Percentiles rank a stretch among this genome's conserved stretches.
These are phyloP conservation scores for Montipora foliosa DNA, from an alignment of 64 coral and sea anemone species.

Conservation along the genomic window DNA sequence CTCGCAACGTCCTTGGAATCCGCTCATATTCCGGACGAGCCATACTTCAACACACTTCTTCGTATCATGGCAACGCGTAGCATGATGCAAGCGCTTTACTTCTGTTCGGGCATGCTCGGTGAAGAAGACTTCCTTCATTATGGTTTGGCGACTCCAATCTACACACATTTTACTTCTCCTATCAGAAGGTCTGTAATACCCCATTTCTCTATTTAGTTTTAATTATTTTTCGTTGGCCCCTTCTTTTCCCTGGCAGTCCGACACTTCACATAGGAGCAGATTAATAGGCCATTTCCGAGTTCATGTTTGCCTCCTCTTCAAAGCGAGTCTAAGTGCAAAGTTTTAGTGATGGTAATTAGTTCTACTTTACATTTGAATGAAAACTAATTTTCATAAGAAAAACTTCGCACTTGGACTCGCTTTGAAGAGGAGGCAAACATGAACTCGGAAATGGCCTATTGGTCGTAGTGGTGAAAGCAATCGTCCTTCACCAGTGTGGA, in stretches of 20 bases:
- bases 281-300: too few relatives aligned
- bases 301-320: too few relatives aligned
- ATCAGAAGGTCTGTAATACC: conserved; percentile 79
- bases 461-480: too few relatives aligned
- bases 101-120: conserved; percentile 92
- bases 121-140: conserved; percentile 93
- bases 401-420: too few relatives aligned
- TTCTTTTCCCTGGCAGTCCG: not conserved
- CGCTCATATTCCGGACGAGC: conserved; percentile 80
- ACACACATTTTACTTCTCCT: conserved; percentile 98
- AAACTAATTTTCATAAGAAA: too few relatives aligned
- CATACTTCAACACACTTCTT: conserved; percentile 97
- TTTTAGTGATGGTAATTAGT: too few relatives aligned
- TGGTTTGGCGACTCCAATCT: conserved; percentile 96
- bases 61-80: conserved; percentile 97
- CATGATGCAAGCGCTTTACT: conserved; percentile 99
- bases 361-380: too few relatives aligned
- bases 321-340: too few relatives aligned
- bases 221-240: not conserved
- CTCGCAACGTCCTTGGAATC: conserved; percentile 82
- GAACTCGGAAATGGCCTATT: too few relatives aligned
- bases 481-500: too few relatives aligned
- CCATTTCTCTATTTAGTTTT: not conserved
- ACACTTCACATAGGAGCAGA: too few relatives aligned
- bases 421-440: too few relatives aligned